phyloP scores from a whole-genome alignment of 2,113 vertebrate species.

The Platysteira castanea region DNA sequence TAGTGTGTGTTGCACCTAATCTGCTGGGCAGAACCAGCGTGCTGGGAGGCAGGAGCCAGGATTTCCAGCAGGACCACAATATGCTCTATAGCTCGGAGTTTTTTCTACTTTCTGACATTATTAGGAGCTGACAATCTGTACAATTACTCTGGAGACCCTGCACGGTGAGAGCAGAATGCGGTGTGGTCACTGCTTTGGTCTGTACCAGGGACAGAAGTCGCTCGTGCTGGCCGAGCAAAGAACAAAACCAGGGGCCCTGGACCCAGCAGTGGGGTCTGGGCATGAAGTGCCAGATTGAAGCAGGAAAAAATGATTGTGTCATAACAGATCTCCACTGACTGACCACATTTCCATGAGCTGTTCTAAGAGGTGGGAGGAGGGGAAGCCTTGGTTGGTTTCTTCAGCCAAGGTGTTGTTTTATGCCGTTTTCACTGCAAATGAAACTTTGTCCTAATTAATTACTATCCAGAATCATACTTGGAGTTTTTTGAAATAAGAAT shows the following conservation, averaged over 20 bases:
- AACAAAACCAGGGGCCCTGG: background rate
- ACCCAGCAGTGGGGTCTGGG: background rate
- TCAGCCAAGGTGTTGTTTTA: background rate
- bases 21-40: background rate
- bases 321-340: background rate
- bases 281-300: background rate
- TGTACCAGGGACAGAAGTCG: background rate
- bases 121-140: background rate
- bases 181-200: background rate
- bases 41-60: background rate
- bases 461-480: background rate
- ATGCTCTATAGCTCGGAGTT: background rate
- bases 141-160: background rate
- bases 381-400: background rate
- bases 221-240: accelerated
- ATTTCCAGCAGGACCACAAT: background rate
- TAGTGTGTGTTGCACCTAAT: background rate
- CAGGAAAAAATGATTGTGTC: background rate
- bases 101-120: background rate
- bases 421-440: background rate
- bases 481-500: background rate
- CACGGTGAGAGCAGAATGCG: accelerated
- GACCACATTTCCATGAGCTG: background rate
- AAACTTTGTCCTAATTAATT: background rate
- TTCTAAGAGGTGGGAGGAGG: background rate